Evolutionary conservation across 2,797 vertebrate genomes (phyloP).

Genomic region (Halcyon chelicuti): DNA sequence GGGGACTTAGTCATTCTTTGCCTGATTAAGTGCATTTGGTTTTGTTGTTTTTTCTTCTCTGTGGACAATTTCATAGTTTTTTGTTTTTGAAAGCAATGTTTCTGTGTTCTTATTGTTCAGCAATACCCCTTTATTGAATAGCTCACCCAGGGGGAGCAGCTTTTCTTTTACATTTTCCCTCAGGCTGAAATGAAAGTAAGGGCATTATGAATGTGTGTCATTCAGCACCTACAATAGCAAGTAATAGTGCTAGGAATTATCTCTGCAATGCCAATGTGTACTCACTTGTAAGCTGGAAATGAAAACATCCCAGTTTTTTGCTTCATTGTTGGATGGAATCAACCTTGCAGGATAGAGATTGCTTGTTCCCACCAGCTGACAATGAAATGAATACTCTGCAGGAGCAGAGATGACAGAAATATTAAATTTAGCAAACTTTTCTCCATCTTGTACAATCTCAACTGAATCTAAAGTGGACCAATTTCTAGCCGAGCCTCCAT

Average conservation of each 20-base stretch:
- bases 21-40: not conserved
- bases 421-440: constrained; percentile 70
- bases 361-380: constrained; percentile 82
- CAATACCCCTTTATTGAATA: not conserved
- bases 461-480: constrained; percentile 80
- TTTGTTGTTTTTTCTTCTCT: constrained; percentile 21
- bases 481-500: constrained; percentile 68
- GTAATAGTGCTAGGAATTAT: constrained; percentile 70
- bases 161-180: constrained; percentile 60
- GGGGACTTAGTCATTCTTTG: constrained; percentile 50
- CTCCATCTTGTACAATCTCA: constrained; percentile 74
- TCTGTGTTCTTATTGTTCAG: constrained; percentile 3
- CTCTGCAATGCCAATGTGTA: constrained; percentile 71
- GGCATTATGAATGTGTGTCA: constrained; percentile 51
- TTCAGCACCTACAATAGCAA: constrained; percentile 66
- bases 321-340: constrained; percentile 69
- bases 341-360: constrained; percentile 64
- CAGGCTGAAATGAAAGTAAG: constrained; percentile 67
- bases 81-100: constrained; percentile 1
- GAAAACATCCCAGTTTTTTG: constrained; percentile 76
- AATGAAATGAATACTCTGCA: constrained; percentile 83
- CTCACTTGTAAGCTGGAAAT: constrained; percentile 82
- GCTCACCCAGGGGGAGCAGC: not conserved
- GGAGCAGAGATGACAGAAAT: constrained; percentile 78
- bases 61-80: not conserved